Percentiles rank a stretch among this genome's conserved stretches.
These are phyloP conservation scores for Leiothrix lutea DNA, from an alignment of 2,113 vertebrate species.

Conservation along the genomic window DNA sequence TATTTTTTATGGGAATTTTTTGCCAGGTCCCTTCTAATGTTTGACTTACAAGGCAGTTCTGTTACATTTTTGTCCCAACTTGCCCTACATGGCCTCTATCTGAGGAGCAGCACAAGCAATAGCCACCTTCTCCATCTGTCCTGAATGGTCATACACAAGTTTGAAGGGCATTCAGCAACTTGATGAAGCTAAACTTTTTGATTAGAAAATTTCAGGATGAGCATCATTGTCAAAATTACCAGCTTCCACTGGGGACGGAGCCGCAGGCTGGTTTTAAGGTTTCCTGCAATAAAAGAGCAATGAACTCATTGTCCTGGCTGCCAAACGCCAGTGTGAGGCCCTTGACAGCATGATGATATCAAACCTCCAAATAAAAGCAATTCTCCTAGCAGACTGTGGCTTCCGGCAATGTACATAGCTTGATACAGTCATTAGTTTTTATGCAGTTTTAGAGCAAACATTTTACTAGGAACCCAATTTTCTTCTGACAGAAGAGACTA, in stretches of 20 bases:
- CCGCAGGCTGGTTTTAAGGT: background rate
- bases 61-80: background rate
- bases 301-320: slow-evolving; percentile 41
- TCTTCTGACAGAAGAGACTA: slow-evolving; percentile 65
- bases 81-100: background rate
- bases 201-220: slow-evolving; percentile 36
- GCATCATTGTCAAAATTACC: slow-evolving; percentile 35
- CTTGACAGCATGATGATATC: slow-evolving; percentile 53
- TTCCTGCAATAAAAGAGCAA: slow-evolving; percentile 23
- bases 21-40: background rate
- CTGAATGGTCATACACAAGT: background rate
- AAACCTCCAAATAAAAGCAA: slow-evolving; percentile 69
- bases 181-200: slow-evolving; percentile 4
- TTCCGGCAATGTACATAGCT: slow-evolving; percentile 57
- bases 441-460: slow-evolving; percentile 73
- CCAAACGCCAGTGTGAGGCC: slow-evolving; percentile 7
- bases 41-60: background rate
- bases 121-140: background rate
- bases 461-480: slow-evolving; percentile 75
- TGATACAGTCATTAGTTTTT: slow-evolving; percentile 75
- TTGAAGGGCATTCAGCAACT: slow-evolving; percentile 29
- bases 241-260: background rate
- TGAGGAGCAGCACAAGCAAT: background rate
- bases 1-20: background rate
- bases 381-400: slow-evolving; percentile 60